phyloP scores from a whole-genome alignment of 2,797 vertebrate genomes.

The Dermochelys coriacea region DNA sequence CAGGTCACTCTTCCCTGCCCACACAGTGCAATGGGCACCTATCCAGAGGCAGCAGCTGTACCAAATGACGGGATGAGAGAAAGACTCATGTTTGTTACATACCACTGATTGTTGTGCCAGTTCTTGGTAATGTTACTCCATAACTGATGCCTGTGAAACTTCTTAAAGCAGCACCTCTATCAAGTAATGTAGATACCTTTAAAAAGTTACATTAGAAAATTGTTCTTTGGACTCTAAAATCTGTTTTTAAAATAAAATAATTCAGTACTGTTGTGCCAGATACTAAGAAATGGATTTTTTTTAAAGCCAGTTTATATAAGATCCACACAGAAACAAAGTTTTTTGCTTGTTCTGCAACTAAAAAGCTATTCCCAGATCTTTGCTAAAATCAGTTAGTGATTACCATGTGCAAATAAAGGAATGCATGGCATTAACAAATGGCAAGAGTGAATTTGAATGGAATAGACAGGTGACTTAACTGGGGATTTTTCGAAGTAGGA shows the following conservation, averaged over 20 bases:
- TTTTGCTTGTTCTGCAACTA: constrained; percentile 66
- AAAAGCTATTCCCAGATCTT: constrained; percentile 66
- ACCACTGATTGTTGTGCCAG: fast-evolving
- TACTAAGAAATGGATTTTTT: constrained; percentile 42
- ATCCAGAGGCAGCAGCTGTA: neutral
- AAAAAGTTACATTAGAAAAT: neutral
- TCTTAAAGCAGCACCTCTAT: neutral
- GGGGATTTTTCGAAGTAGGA: neutral
- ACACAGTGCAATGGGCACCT: neutral
- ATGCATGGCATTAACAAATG: neutral
- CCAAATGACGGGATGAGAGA: neutral
- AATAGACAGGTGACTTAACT: neutral
- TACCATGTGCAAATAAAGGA: constrained; percentile 50
- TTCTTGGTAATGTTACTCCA: neutral
- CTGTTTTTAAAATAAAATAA: constrained; percentile 50
- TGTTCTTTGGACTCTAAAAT: neutral
- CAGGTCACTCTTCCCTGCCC: neutral
- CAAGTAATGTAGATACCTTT: neutral
- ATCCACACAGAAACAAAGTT: constrained; percentile 39
- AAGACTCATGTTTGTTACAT: neutral
- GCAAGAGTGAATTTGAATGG: neutral
- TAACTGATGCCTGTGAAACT: neutral
- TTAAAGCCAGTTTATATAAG: constrained; percentile 33
- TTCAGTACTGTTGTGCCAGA: constrained; percentile 21
- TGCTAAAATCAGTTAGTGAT: constrained; percentile 59